These are phyloP conservation scores for Morelia viridis DNA, from an alignment of 2,797 vertebrate species.

Conservation along the genomic window DNA sequence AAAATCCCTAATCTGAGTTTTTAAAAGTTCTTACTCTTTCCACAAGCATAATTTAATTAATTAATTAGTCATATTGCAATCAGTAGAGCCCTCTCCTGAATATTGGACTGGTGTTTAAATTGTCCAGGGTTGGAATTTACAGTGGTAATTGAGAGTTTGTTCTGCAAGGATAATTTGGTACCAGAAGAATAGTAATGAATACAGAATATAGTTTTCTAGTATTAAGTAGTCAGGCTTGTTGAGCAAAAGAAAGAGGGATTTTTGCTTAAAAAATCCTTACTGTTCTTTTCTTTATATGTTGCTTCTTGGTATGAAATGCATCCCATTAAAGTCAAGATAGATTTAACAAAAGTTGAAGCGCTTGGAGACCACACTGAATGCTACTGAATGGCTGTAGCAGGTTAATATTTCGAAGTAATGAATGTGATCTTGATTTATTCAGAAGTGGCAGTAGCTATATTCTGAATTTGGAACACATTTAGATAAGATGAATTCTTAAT, in stretches of 20 bases:
- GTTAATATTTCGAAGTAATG: conserved; percentile 52
- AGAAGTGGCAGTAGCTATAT: conserved; percentile 51
- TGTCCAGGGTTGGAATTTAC: conserved; percentile 30
- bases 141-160: conserved; percentile 54
- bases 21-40: background rate
- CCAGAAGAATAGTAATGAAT: conserved; percentile 56
- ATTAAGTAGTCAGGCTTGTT: conserved; percentile 47
- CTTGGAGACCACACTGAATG: conserved; percentile 43
- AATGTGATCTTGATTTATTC: conserved; percentile 48
- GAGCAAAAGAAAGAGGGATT: conserved; percentile 29
- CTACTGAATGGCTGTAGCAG: conserved; percentile 44
- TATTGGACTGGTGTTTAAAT: conserved; percentile 15
- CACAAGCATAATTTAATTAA: background rate
- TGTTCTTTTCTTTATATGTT: conserved; percentile 47
- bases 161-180: conserved; percentile 57
- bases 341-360: conserved; percentile 34
- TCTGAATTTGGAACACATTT: conserved; percentile 47
- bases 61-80: background rate
- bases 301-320: conserved; percentile 56
- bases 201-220: conserved; percentile 64
- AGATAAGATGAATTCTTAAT: conserved; percentile 48
- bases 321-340: conserved; percentile 59
- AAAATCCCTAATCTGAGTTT: background rate
- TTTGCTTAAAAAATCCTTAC: conserved; percentile 37
- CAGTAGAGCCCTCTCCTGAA: background rate